Evolutionary conservation across 2,888 invertebrate genomes (phyloP).

Genomic region (Tipula unca): DNA sequence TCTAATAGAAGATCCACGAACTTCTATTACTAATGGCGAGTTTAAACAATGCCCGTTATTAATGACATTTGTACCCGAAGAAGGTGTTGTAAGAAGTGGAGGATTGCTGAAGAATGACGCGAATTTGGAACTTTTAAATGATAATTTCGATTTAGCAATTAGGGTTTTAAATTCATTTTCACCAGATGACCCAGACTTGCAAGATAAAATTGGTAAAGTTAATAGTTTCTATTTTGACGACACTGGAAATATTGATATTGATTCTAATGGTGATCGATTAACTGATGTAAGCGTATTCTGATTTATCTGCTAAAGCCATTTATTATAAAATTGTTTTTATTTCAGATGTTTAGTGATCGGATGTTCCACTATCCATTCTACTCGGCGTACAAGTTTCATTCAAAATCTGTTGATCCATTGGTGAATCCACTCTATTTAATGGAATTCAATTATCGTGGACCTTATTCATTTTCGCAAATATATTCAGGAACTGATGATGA

Average conservation of each 20-base stretch:
- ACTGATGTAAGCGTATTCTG: not conserved
- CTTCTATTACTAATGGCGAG: not conserved
- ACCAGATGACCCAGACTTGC: not conserved
- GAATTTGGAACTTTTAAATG: too few species aligned
- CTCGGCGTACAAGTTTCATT: not conserved
- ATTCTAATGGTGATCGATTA: not conserved
- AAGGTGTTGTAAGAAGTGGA: not conserved
- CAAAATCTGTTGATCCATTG: not conserved
- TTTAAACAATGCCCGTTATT: not conserved
- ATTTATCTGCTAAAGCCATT: not conserved
- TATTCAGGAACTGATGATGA: not conserved
- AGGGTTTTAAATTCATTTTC: too few species aligned
- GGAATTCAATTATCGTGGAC: not conserved
- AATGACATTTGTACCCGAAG: not conserved
- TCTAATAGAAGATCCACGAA: slow-evolving; percentile 16
- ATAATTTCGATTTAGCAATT: too few species aligned
- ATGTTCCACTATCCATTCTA: not conserved
- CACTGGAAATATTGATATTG: not conserved
- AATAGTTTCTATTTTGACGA: not conserved
- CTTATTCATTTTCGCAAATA: not conserved
- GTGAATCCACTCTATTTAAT: not conserved
- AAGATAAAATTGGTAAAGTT: not conserved
- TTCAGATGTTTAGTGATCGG: not conserved
- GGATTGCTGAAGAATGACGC: not conserved
- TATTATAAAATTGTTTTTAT: not conserved